These are phyloP conservation scores for Rynchops niger DNA, from an alignment of 2,113 vertebrate genomes.

Conservation along the genomic window DNA sequence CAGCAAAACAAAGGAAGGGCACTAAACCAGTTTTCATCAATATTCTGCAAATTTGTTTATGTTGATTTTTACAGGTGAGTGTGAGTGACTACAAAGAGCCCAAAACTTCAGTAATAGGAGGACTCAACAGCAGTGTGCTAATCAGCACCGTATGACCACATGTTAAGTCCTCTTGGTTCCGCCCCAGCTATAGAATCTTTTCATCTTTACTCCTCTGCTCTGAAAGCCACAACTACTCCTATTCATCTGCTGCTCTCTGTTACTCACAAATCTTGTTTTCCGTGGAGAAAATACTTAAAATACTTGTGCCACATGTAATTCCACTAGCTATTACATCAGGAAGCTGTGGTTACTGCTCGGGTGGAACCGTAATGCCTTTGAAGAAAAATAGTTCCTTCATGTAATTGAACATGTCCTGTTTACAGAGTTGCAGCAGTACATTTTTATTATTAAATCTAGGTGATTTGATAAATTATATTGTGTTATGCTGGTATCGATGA, in stretches of 20 bases:
- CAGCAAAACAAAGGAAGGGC: neutral
- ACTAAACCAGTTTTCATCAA: neutral
- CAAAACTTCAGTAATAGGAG: neutral
- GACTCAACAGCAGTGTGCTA: neutral
- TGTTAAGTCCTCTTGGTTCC: neutral
- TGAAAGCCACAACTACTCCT: neutral
- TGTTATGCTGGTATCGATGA: conserved; percentile 58
- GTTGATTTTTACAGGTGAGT: neutral
- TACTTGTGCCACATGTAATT: conserved; percentile 28
- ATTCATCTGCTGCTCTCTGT: neutral
- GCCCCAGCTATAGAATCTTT: neutral
- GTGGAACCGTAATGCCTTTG: conserved; percentile 56
- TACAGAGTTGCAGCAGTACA: conserved; percentile 71
- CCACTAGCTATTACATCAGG: neutral
- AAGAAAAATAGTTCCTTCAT: conserved; percentile 65
- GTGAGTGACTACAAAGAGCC: neutral
- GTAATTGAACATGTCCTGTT: conserved; percentile 75
- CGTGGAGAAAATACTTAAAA: neutral
- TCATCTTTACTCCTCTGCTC: neutral
- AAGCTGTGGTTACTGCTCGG: neutral
- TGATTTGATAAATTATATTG: conserved; percentile 69
- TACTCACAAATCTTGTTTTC: neutral
- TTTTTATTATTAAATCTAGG: conserved; percentile 72
- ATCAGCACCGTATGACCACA: neutral
- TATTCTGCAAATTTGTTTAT: neutral